phyloP scores from a whole-genome alignment of 2,888 invertebrate genomes.

The Aphodius granarius region DNA sequence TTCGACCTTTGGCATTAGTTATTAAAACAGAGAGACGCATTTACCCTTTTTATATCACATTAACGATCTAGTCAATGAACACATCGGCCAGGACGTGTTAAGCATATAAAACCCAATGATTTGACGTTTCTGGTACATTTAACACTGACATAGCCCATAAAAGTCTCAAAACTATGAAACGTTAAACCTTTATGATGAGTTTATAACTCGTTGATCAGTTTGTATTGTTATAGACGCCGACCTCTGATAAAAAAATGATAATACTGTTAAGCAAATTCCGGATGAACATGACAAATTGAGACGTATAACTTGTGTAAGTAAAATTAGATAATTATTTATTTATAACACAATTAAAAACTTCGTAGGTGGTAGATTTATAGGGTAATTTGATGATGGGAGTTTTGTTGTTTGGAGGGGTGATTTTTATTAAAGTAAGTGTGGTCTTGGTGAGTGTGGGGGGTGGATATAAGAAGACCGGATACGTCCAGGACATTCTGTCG shows the following conservation, averaged over 20 bases:
- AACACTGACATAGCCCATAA: background rate
- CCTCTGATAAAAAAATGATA: background rate
- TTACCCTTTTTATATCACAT: background rate
- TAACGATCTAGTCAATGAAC: background rate
- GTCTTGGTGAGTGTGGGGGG: background rate
- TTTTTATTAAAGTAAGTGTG: background rate
- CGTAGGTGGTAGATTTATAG: background rate
- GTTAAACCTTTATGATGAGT: background rate
- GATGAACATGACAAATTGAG: background rate
- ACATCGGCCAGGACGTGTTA: background rate
- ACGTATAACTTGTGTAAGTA: background rate
- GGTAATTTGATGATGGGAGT: background rate
- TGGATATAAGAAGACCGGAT: background rate
- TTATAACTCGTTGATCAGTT: background rate
- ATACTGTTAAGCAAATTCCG: background rate
- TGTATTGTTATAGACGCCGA: background rate
- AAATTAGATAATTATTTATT: background rate
- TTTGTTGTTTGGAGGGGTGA: background rate
- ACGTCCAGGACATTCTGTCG: background rate
- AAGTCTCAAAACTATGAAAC: background rate
- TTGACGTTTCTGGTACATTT: background rate
- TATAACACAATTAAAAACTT: background rate
- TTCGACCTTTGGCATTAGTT: background rate
- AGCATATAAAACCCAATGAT: background rate
- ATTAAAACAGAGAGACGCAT: background rate